These are phyloP conservation scores for Lordiphosa collinella DNA, from an alignment of 1,140 invertebrate genomes.

Conservation along the genomic window DNA sequence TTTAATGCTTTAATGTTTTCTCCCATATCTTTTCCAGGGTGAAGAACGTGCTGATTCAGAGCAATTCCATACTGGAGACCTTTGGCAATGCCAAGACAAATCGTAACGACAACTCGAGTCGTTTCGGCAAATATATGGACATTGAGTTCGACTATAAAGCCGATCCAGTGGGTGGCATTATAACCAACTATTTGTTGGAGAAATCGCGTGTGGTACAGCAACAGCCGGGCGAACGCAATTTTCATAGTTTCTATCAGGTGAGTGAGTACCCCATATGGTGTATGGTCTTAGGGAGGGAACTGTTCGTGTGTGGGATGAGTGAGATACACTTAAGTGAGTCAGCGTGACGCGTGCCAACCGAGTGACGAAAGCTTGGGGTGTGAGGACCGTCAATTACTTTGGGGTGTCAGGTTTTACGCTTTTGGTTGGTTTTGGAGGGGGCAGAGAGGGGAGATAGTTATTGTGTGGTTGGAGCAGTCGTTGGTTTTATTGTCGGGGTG, in stretches of 20 bases:
- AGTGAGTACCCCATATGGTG: constrained; percentile 14
- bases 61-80: constrained; percentile 96
- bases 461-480: no score
- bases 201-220: constrained; percentile 97
- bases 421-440: background rate
- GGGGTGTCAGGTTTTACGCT: constrained; percentile 32
- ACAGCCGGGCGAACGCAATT: constrained; percentile 96
- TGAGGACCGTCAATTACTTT: constrained; percentile 32
- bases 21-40: constrained; percentile 84
- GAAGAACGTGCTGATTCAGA: constrained; percentile 97
- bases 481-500: constrained; percentile 9
- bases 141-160: constrained; percentile 99
- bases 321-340: constrained; percentile 44
- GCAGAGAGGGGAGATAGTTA: no score
- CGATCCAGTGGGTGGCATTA: constrained; percentile 97
- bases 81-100: constrained; percentile 99
- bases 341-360: constrained; percentile 49
- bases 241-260: constrained; percentile 99
- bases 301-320: constrained; percentile 17
- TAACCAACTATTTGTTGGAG: constrained; percentile 97
- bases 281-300: background rate
- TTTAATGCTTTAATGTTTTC: constrained; percentile 8
- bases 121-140: constrained; percentile 99
- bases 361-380: constrained; percentile 28
- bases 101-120: constrained; percentile 97